Conservation (phyloP, 2,113 vertebrate species). For the Vicugna pacos region DNA sequence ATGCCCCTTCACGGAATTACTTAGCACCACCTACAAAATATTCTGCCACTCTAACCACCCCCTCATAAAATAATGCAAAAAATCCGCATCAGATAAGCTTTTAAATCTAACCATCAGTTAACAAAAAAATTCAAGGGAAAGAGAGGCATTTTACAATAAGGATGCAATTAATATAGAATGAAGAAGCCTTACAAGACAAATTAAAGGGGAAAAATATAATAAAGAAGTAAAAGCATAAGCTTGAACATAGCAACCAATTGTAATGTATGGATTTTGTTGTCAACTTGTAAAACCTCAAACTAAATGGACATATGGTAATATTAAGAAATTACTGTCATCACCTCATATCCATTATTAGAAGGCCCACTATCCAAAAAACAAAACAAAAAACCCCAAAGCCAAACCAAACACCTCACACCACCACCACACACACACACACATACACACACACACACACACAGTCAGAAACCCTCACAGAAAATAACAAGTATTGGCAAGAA, state of each 20-base stretch:
- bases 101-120: neutral
- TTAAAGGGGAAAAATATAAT: neutral
- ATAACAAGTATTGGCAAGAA: neutral
- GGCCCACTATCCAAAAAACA: neutral
- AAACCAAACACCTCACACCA: neutral
- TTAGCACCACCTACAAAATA: neutral
- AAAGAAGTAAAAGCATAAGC: neutral
- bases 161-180: neutral
- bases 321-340: neutral
- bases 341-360: neutral
- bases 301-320: neutral
- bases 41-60: neutral
- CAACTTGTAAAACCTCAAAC: neutral
- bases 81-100: neutral
- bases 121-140: neutral
- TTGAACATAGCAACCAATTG: neutral
- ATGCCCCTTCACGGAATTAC: neutral
- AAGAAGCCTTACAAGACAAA: neutral
- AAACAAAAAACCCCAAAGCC: neutral
- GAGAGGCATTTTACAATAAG: neutral
- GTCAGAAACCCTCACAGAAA: neutral
- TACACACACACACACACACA: neutral
- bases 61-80: neutral
- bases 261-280: neutral
- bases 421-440: too few species aligned